Evolutionary conservation across 2,113 vertebrate genomes (phyloP), one percentile per base, ranked within the genome.

Genomic region (Sarotherodon lohbergeri): DNA sequence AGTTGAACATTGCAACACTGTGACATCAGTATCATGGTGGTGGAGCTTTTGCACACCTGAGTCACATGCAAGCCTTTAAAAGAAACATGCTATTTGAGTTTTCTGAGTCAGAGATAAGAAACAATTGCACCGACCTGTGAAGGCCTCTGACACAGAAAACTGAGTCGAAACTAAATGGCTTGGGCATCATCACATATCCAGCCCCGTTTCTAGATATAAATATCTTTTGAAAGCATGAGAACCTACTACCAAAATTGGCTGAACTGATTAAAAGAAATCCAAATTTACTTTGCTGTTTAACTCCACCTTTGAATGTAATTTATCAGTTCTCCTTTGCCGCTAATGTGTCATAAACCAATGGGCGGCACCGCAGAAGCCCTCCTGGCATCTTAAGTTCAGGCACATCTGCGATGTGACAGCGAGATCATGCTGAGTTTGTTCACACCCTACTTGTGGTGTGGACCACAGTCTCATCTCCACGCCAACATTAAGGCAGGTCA

Each of bases 401-500:
- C 48, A 41, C 80, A 87, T 81, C 17, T 50, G 82, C n/a, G 83
- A 82, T 22, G 48, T 7, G 81, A 85, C 82, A 12, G 48, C 1
- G 14, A 80, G 82, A 76, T 82, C 57, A 10, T n/a, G 34, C 41
- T 9, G 36, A 78, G 61, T 55, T 39, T 84, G 83, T 88, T 94
- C 86, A 92, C 94, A 92, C 88, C 81, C 83, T 71, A 82, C 85
- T 46, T 76, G 87, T 86, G 88, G 85, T 54, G 2, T 12, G 9
- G 48, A 54, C 17, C 86, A 24, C 63, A 22, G 89, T 10, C 82
- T 90, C 85, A 87, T 91, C 89, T 83, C 86, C 87, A 82, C 87
- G 83, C 36, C 29, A 80, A 68, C 79, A 29, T 68, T 83, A 82
- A 80, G 89, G 86, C 88, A 80, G 92, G 95, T 95, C 92, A 95